These are phyloP conservation scores for Drosophila parvula DNA, from an alignment of 1,140 invertebrate species.

Conservation along the genomic window DNA sequence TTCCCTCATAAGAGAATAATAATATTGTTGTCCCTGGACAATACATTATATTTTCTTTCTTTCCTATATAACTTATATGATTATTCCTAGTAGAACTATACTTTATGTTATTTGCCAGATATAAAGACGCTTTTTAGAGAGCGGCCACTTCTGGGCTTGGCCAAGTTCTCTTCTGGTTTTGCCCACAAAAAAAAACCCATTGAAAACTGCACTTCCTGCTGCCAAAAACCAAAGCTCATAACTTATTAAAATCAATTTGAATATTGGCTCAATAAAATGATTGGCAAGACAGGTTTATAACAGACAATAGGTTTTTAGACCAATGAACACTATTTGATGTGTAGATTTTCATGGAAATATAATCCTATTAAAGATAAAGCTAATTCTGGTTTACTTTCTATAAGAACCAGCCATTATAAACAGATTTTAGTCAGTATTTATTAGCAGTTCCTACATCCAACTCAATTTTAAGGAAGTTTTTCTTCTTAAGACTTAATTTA, in stretches of 20 bases:
- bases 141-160: not conserved
- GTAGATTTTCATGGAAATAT: not conserved
- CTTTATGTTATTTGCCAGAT: not conserved
- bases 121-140: not conserved
- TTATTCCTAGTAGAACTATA: too few relatives aligned
- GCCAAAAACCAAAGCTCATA: slow-evolving; percentile 1
- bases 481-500: not conserved
- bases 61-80: not conserved
- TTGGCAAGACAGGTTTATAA: not conserved
- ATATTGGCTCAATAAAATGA: not conserved
- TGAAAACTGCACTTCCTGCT: slow-evolving; percentile 8
- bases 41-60: not conserved
- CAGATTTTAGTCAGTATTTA: not conserved
- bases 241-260: not conserved
- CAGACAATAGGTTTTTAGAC: too few relatives aligned
- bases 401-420: not conserved
- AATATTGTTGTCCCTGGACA: too few relatives aligned
- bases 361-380: too few relatives aligned
- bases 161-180: too few relatives aligned
- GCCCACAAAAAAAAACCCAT: slow-evolving; percentile 1
- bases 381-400: not conserved
- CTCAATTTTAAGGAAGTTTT: not conserved
- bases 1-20: too few relatives aligned
- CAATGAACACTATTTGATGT: not conserved
- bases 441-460: not conserved